Evolutionary conservation across 2,888 invertebrate genomes (phyloP).

Genomic region (Boloria selene): DNA sequence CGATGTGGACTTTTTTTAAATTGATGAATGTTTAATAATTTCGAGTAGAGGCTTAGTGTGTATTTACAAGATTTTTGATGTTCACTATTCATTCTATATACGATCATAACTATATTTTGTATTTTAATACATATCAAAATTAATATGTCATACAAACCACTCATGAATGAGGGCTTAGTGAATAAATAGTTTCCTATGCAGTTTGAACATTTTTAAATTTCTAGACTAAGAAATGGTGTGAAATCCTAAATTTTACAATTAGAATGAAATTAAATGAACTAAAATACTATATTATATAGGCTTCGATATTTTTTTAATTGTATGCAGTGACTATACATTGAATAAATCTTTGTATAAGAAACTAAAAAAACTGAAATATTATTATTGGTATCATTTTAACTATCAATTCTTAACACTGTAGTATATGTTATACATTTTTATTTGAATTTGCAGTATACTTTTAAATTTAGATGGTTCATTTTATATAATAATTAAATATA

Average conservation of each 20-base stretch:
- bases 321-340: neutral
- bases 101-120: slow-evolving; percentile 40
- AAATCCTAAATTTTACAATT: slow-evolving; percentile 18
- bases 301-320: neutral
- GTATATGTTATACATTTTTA: too few species aligned
- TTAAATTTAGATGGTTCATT: too few species aligned
- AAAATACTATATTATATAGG: neutral
- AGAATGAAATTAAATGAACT: neutral
- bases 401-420: too few species aligned
- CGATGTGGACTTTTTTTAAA: slow-evolving; percentile 54
- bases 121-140: slow-evolving; percentile 48
- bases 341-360: neutral
- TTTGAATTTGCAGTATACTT: too few species aligned
- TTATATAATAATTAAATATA: too few species aligned
- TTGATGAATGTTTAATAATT: slow-evolving; percentile 34
- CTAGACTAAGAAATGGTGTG: slow-evolving; percentile 22
- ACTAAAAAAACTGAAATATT: neutral
- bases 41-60: slow-evolving; percentile 19
- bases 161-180: slow-evolving; percentile 30
- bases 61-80: slow-evolving; percentile 22
- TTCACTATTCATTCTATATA: slow-evolving; percentile 21
- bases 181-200: slow-evolving; percentile 36
- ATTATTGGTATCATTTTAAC: neutral
- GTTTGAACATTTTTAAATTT: slow-evolving; percentile 36
- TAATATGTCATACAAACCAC: slow-evolving; percentile 29